Evolutionary conservation across 2,113 vertebrate genomes (phyloP), one percentile per base, ranked within the genome.

Genomic region (Petroica traversi): DNA sequence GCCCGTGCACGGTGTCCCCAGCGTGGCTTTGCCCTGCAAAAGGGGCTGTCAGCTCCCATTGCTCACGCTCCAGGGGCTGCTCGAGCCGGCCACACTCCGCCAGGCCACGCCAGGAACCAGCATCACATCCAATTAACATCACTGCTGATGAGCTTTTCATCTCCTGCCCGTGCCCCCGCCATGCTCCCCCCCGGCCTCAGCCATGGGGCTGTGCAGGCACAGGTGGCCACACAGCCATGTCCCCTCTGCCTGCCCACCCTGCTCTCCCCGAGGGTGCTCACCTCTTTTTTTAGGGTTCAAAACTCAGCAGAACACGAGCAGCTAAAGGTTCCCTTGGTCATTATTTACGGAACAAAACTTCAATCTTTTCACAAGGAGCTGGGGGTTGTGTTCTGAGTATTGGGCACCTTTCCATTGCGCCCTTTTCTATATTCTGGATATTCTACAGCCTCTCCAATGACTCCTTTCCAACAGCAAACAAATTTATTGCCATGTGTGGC

Each of bases 11-110:
- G 0, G 29, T 28, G 54, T 57, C 71, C 52, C 82, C 48, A 4
- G 41, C 2, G 0, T 0, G 40, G 92, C 85, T 89, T 20, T 89
- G 34, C 45, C 68, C 76, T 41, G 76, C 84, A 48, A 89, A 86
- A 89, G 86, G 55, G 29, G 57, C 80, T 95, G 91, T 89, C 96
- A 91, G 93, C 69, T 92, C 81, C 0, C 52, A 92, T 89, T 41
- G 25, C 89, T 96, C 88, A 85, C 40, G 46, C 85, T 10, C 90
- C 34, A 22, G 40, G 52, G 85, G 67, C n/a, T 41, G 43, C 90
- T 84, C 34, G 0, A 86, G 86, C 86, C 80, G 2, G 85, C n/a
- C 68, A 51, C 75, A 4, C 89, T 92, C 58, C 1, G 1, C 88
- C 4, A 69, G 68, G 80, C 6, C 31, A 41, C 46, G 15, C 5